These are phyloP conservation scores for Scaptomyza pallida DNA, from an alignment of 1,140 invertebrate genomes.

Conservation along the genomic window DNA sequence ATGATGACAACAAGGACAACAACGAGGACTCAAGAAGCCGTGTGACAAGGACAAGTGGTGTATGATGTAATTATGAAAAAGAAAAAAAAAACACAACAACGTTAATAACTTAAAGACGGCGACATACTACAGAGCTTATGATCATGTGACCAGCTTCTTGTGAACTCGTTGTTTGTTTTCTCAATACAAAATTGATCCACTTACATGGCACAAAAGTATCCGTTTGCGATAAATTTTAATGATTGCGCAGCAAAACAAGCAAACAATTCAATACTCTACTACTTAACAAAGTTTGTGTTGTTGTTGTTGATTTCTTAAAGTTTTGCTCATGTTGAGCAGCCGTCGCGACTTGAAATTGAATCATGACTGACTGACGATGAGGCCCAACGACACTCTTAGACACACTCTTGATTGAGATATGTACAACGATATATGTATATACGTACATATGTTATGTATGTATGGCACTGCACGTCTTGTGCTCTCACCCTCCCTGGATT, in stretches of 20 bases:
- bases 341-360: slow-evolving; percentile 31
- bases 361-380: slow-evolving; percentile 25
- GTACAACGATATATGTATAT: slow-evolving; percentile 1
- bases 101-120: slow-evolving; percentile 2
- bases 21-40: slow-evolving; percentile 21
- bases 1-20: slow-evolving; percentile 1
- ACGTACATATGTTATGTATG: background rate
- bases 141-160: slow-evolving; percentile 3
- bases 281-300: slow-evolving; percentile 12
- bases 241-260: slow-evolving; percentile 22
- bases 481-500: slow-evolving; percentile 20
- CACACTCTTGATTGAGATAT: slow-evolving; percentile 19
- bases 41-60: slow-evolving; percentile 31
- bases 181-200: slow-evolving; percentile 35
- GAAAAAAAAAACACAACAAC: background rate
- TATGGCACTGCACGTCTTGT: background rate
- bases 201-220: slow-evolving; percentile 32
- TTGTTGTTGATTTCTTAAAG: slow-evolving; percentile 30
- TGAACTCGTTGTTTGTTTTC: slow-evolving; percentile 7
- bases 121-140: background rate
- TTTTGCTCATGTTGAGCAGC: slow-evolving; percentile 10
- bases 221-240: slow-evolving; percentile 32
- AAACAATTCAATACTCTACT: slow-evolving; percentile 22
- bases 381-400: background rate
- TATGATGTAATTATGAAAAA: slow-evolving; percentile 33